These are phyloP conservation scores for Augochlora pura DNA, from an alignment of 1,140 invertebrate species.

Conservation along the genomic window DNA sequence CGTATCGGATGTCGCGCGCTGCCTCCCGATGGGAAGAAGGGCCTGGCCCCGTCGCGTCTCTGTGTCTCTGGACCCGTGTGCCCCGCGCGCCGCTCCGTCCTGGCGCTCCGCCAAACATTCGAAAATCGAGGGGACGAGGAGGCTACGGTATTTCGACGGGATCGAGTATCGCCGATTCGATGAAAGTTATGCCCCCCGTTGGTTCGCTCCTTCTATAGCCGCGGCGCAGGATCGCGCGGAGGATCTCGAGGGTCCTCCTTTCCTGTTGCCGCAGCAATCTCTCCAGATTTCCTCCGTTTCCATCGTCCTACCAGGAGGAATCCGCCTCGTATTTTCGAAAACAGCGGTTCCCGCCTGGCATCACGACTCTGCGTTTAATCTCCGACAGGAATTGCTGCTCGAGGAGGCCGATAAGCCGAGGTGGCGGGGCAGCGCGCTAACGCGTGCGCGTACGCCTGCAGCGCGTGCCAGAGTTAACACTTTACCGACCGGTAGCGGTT, in stretches of 20 bases:
- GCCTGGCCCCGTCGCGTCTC: too few species aligned
- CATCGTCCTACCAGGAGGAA: too few species aligned
- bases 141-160: slow-evolving; percentile 6
- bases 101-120: slow-evolving; percentile 37
- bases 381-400: too few species aligned
- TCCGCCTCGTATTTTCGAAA: background rate
- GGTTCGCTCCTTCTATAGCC: background rate
- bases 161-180: slow-evolving; percentile 37
- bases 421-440: too few species aligned
- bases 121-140: slow-evolving; percentile 25
- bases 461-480: slow-evolving; percentile 55
- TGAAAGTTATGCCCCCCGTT: slow-evolving; percentile 12
- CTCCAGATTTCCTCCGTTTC: too few species aligned
- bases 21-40: slow-evolving; percentile 29
- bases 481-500: too few species aligned
- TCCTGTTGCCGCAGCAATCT: too few species aligned
- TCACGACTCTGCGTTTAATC: too few species aligned
- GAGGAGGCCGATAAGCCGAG: too few species aligned
- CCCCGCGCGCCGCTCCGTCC: background rate
- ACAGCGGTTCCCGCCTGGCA: too few species aligned
- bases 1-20: slow-evolving; percentile 45
- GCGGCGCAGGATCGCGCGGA: background rate
- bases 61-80: too few species aligned
- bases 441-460: background rate
- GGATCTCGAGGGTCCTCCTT: too few species aligned